Base-by-base conservation (phyloP, 2,888 invertebrate species). In the Herminia tarsipennalis region DNA sequence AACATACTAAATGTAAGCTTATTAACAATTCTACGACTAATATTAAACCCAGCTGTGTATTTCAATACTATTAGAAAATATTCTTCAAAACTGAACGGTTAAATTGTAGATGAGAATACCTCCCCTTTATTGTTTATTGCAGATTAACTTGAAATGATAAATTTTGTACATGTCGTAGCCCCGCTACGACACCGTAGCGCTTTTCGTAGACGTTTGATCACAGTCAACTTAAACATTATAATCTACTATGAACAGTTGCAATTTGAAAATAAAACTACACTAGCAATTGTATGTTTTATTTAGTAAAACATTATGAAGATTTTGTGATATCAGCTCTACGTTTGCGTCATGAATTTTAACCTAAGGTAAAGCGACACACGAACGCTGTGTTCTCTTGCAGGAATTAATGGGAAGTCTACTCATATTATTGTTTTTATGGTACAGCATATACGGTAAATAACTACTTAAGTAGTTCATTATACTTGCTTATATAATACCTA, bases 391-490 rank as follows among this genome's bases (percentile, higher is more conserved):
- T 29, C 21, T 47, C 24, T 49, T 34, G 39, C 37, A 44, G 38
- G 32, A 22, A 37, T 43, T 46, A 32, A 44, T 34, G 17, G 47
- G 40, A 24, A 51, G 33, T 58, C 75, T 78, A 77, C 69, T 70
- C 40, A 58, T 66, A 66, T 77, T 78, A 78, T 78, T 78, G 78
- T 77, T 72, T 74, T 76, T 65, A 75, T 70, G 68, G 67, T 76
- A 78, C 77, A 78, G 76, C 77, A 75, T 68, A 62, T 56, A 61
- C 62, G 46, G 45, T 70, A 69, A 55, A 54, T 56, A 45, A 44
- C 24, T 58, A 57, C 41, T 34, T 54, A 58, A 37, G 42, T 49
- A 50, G 43, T 56, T 56, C 49, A 42, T 51, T 56, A 56, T 52
- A 55, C 42, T 53, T 43, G 42, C 50, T 62, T 68, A 64, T 51